Base-by-base conservation (phyloP, 2,888 invertebrate genomes). In the Candidula unifasciata region DNA sequence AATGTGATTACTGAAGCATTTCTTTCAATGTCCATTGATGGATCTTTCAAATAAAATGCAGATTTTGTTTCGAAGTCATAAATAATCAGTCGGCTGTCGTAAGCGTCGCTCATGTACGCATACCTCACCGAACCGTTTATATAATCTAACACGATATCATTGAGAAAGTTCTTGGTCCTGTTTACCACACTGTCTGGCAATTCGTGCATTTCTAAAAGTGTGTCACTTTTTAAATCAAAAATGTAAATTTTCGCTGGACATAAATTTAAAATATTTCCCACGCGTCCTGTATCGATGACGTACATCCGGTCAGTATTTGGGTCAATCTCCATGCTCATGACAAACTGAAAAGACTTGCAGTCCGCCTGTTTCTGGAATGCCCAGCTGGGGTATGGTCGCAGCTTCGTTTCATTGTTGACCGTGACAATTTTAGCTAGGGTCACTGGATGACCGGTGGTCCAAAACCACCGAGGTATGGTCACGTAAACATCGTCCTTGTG, bases 241-340 rank as follows among this genome's bases (percentile, higher is more conserved):
- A 91, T 74, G n/a, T 89, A 86, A n/a, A 92, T 87, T 87, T 91
- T 92, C 1, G 92, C 89, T 24, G 90, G 90, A 73, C 91, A 92
- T 18, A 85, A 35, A 64, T 88, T 88, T 73, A 80, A 74, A 8
- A 78, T 37, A 6, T 76, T 86, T 60, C 86, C 54, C 13, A 81
- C 69, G 1, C 88, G 66, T 18, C 91, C 91, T 13, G 88, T 88
- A 80, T 92, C 92, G 57, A 91, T 89, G 24, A 91, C 90, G 87
- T 89, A 92, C 90, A 92, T 89, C 37, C 85, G 86, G 13, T 90
- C 90, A 16, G 88, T 88, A 80, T 89, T 89, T 27, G 91, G 91
- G 82, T 90, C 91, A 21, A 92, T 87, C 82, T 91, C 90, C 88
- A 92, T 91, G 80, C 90, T 90, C 84, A 90, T 90, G 6, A 90